These are phyloP conservation scores for Ganaspis sp. DNA, from an alignment of 1,140 invertebrate genomes.

Conservation along the genomic window DNA sequence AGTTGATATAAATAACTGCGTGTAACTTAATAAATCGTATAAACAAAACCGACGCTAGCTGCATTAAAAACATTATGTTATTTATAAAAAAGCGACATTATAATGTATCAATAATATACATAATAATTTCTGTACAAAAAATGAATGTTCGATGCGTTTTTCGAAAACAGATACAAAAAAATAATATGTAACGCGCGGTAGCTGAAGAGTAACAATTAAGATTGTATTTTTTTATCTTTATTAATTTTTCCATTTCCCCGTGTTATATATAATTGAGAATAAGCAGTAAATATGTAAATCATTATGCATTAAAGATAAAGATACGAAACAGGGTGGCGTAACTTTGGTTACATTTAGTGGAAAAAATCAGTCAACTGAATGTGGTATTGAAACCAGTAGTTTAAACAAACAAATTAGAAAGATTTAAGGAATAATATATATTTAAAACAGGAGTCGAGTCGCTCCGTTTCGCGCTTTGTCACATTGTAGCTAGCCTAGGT, in stretches of 20 bases:
- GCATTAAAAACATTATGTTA: conserved; percentile 33
- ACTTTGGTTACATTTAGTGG: not conserved
- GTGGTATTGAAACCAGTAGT: not conserved
- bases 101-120: conserved; percentile 15
- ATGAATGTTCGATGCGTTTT: conserved; percentile 59
- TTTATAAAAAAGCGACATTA: conserved; percentile 28
- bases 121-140: conserved; percentile 49
- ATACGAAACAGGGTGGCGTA: conserved; percentile 12
- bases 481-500: conserved; percentile 55
- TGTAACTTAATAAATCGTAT: not conserved
- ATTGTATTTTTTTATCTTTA: conserved; percentile 70
- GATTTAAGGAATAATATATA: not conserved
- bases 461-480: conserved; percentile 45
- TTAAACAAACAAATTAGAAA: conserved; percentile 14
- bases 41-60: conserved; percentile 13
- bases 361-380: conserved; percentile 12
- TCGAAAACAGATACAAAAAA: conserved; percentile 44
- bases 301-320: conserved; percentile 17
- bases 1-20: conserved; percentile 3
- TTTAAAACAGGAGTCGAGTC: conserved; percentile 27
- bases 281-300: conserved; percentile 32
- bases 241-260: conserved; percentile 65
- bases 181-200: conserved; percentile 15
- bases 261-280: conserved; percentile 39
- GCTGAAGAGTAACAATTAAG: conserved; percentile 56